Percentiles rank a stretch among this genome's conserved stretches.
These are phyloP conservation scores for Mesocentrotus franciscanus DNA, from an alignment of 53 echinoderm and acorn worm species.

Conservation along the genomic window DNA sequence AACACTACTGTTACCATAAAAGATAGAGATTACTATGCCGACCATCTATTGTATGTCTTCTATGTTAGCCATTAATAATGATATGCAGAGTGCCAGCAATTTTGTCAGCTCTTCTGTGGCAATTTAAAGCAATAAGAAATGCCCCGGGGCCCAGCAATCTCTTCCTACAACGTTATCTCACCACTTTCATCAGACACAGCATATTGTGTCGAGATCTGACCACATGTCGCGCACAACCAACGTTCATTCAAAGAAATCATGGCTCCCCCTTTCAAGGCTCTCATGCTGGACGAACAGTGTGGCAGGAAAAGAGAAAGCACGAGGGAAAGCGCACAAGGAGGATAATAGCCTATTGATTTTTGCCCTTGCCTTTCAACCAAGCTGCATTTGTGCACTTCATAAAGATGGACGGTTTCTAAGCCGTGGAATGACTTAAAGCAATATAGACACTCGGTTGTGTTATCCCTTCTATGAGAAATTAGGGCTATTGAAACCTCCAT, in stretches of 20 bases:
- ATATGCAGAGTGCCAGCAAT: conserved; percentile 53
- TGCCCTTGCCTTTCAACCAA: conserved; percentile 63
- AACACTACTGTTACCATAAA: not conserved
- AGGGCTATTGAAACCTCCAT: conserved; percentile 47
- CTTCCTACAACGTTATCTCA: conserved; percentile 50
- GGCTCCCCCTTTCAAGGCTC: conserved; percentile 43
- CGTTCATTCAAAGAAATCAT: conserved; percentile 54
- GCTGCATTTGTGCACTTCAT: conserved; percentile 49
- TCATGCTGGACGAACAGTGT: conserved; percentile 1
- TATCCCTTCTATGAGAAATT: conserved; percentile 45
- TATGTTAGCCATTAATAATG: conserved; percentile 34
- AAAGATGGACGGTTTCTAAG: conserved; percentile 38
- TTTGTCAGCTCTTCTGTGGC: conserved; percentile 43
- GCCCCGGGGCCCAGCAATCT: conserved; percentile 15
- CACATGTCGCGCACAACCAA: conserved; percentile 56
- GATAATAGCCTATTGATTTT: conserved; percentile 71
- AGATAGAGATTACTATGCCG: not conserved
- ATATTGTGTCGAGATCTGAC: conserved; percentile 52
- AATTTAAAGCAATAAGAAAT: conserved; percentile 52
- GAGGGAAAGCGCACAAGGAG: conserved; percentile 48
- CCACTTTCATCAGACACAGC: conserved; percentile 28
- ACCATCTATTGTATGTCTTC: not conserved
- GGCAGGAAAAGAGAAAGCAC: not conserved
- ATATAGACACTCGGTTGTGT: conserved; percentile 26
- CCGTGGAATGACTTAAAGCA: conserved; percentile 39